Evolutionary conservation across 2,113 vertebrate species (phyloP).

Genomic region (Perca schrenkii): DNA sequence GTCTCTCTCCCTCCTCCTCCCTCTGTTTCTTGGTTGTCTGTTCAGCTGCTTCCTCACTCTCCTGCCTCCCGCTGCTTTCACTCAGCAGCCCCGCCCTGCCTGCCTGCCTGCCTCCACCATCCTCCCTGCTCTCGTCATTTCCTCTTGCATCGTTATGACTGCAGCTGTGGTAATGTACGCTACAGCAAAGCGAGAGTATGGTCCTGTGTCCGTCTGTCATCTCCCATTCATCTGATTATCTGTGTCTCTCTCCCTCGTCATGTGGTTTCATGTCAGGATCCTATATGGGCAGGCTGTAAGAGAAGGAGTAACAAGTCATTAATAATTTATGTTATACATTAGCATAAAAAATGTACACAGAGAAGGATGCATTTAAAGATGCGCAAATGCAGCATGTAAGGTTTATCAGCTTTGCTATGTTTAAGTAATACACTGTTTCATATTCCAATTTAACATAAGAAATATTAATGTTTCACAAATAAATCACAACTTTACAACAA

Average conservation of each 20-base stretch:
- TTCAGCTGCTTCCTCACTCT: slow-evolving; percentile 60
- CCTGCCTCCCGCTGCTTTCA: slow-evolving; percentile 54
- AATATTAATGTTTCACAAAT: background rate
- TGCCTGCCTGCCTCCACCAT: slow-evolving; percentile 61
- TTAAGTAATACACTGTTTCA: background rate
- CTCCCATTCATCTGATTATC: slow-evolving; percentile 41
- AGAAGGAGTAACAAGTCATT: slow-evolving; percentile 30
- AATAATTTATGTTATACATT: slow-evolving; percentile 55
- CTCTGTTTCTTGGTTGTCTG: slow-evolving; percentile 38
- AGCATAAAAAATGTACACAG: slow-evolving; percentile 5
- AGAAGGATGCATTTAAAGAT: slow-evolving; percentile 1
- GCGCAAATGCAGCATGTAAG: background rate
- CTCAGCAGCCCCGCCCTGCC: slow-evolving; percentile 74
- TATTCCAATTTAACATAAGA: background rate
- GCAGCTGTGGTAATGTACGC: slow-evolving; percentile 57
- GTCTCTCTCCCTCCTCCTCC: slow-evolving; percentile 53
- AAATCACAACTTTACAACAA: background rate
- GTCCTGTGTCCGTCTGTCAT: slow-evolving; percentile 19
- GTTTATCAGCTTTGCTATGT: background rate
- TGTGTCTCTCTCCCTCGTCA: slow-evolving; percentile 16
- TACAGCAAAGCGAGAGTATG: slow-evolving; percentile 34
- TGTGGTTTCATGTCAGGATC: slow-evolving; percentile 41
- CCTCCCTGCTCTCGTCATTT: slow-evolving; percentile 42
- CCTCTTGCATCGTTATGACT: slow-evolving; percentile 52
- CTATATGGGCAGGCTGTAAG: slow-evolving; percentile 23